Evolutionary conservation across 2,113 vertebrate genomes (phyloP), one percentile per base, ranked within the genome.

Genomic region (Alethe diademata): DNA sequence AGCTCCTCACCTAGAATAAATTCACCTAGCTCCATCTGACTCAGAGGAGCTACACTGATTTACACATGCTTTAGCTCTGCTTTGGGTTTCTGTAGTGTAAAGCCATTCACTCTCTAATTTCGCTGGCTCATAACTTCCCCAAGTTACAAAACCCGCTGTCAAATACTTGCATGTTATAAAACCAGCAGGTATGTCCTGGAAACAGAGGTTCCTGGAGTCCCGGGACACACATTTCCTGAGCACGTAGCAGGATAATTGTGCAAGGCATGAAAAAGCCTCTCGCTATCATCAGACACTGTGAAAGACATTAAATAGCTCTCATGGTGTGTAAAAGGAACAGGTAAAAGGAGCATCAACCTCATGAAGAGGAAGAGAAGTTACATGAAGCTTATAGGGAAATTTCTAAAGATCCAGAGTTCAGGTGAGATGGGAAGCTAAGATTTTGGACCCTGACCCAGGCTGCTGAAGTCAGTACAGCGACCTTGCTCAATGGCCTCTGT

Each of bases 111-210:
- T 84, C 43, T 82, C 54, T 76, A 26, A 53, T 72, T 90, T 82
- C 42, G 47, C 31, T 40, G 40, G 40, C 50, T 87, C 15, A 9
- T 48, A 78, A 11, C 71, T 92, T 92, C 40, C 24, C 23, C 9
- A 85, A 36, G 22, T 61, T 79, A 85, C 78, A 43, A 76, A 92
- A 92, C 31, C 14, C n/a, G 62, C 3, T 4, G 72, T 51, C 18
- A 90, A 73, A 42, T 87, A 82, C 79, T 94, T 79, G 19, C 38
- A 20, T 82, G 15, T 69, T 92, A 36, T 84, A 75, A 96, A 96
- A 42, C 36, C 47, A 72, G 56, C 24, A 78, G 64, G 54, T 56
- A 62, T 0, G 0, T 58, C 78, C 82, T 93, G 70, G 67, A 84
- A 95, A 65, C 54, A 80, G 75, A 22, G 19, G 4, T 81, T 95